Percentiles rank a stretch among this genome's conserved stretches.
Evolutionary conservation across 2,888 invertebrate species (phyloP).

Genomic region (Acanthosepion lycidas): DNA sequence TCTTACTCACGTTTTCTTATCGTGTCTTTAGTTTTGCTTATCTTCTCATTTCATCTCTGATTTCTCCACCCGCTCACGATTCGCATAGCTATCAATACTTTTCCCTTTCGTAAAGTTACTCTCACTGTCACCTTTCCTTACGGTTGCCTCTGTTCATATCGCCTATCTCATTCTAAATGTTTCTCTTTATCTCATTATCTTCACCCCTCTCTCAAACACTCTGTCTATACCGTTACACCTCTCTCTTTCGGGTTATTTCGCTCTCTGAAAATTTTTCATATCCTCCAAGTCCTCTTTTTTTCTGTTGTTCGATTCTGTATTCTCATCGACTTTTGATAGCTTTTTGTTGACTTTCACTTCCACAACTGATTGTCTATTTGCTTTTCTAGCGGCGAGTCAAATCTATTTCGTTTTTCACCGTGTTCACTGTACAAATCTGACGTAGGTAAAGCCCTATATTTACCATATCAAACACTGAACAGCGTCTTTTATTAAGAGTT

Average conservation of each 20-base stretch:
- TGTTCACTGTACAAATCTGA: background rate
- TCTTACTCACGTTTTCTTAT: background rate
- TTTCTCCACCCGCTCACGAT: background rate
- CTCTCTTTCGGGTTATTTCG: background rate
- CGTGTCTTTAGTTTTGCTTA: background rate
- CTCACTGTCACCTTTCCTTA: background rate
- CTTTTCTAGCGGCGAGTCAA: background rate
- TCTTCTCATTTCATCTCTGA: background rate
- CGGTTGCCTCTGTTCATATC: rapidly evolving
- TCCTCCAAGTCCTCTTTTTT: background rate
- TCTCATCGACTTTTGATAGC: background rate
- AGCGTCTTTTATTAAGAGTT: background rate
- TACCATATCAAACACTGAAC: background rate
- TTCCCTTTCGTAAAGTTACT: background rate
- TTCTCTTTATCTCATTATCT: background rate
- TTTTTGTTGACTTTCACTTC: slow-evolving; percentile 18
- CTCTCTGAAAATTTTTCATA: background rate
- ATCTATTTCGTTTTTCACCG: background rate
- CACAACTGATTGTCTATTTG: slow-evolving; percentile 7
- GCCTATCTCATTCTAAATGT: background rate
- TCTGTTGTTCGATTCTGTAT: background rate
- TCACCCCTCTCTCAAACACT: background rate
- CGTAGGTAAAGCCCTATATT: slow-evolving; percentile 13
- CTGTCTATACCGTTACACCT: background rate
- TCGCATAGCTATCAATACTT: no score